Evolutionary conservation across 2,113 vertebrate species (phyloP).

Genomic region (Meriones unguiculatus): DNA sequence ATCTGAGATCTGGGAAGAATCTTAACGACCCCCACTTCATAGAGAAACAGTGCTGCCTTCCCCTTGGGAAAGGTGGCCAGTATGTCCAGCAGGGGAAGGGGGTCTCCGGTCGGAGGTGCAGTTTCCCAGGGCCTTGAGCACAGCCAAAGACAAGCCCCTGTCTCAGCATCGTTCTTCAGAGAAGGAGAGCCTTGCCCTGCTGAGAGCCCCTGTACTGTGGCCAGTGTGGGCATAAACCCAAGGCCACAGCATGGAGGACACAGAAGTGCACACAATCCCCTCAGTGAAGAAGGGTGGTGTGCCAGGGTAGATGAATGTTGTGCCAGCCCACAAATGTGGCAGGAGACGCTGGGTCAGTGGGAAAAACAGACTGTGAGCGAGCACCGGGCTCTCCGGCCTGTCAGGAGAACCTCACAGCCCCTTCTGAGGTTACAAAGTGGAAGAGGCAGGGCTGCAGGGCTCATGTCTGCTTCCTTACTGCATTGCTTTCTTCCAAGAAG

Average conservation of each 20-base stretch:
- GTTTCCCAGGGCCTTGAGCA: neutral
- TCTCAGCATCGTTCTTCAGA: neutral
- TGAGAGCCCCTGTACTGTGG: neutral
- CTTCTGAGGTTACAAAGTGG: neutral
- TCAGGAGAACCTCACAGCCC: neutral
- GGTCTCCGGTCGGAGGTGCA: neutral
- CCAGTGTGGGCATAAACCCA: neutral
- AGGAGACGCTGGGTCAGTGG: neutral
- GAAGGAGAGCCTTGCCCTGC: neutral
- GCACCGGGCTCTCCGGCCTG: neutral
- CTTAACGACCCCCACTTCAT: neutral
- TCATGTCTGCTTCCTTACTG: neutral
- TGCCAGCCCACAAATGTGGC: neutral
- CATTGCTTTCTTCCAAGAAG: neutral
- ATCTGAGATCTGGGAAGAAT: neutral
- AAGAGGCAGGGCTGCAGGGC: neutral
- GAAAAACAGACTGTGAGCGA: no score
- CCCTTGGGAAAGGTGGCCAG: neutral
- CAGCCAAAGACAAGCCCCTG: rapidly evolving
- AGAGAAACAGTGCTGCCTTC: neutral
- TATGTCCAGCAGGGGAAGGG: neutral
- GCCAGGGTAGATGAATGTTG: neutral
- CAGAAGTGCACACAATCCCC: no score
- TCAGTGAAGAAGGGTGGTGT: neutral
- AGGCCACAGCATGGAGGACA: neutral